A percentile compares a stretch with the other conserved stretches of the same genome.
These are phyloP conservation scores for Callipepla californica DNA, from an alignment of 2,113 vertebrate genomes.

Conservation along the genomic window DNA sequence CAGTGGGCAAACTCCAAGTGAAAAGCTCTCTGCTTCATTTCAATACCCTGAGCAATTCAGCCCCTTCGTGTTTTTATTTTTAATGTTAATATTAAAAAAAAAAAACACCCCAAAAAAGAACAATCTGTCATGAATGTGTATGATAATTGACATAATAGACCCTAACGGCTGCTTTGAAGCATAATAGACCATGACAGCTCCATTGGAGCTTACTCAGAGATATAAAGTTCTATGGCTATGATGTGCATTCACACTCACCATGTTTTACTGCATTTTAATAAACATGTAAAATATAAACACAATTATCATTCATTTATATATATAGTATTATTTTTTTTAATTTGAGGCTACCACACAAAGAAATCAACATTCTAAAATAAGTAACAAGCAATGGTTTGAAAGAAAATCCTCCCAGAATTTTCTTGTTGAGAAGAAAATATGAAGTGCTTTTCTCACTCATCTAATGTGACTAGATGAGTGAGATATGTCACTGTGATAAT, in stretches of 20 bases:
- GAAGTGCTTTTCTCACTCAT: not conserved
- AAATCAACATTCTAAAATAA: not conserved
- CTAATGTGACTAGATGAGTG: not conserved
- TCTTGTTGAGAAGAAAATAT: not conserved
- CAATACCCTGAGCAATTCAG: not conserved
- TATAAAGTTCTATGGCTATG: not conserved
- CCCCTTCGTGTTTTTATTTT: not conserved
- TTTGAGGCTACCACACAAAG: not conserved
- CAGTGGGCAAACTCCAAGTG: not conserved
- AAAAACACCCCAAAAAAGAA: not conserved
- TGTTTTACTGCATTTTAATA: conserved; percentile 5
- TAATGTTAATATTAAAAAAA: not conserved
- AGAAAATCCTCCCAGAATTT: not conserved
- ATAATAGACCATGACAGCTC: conserved; percentile 43
- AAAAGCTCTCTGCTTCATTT: not conserved
- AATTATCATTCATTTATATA: not conserved
- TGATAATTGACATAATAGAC: conserved; percentile 59
- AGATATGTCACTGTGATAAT: rapidly evolving
- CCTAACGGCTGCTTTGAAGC: conserved; percentile 38
- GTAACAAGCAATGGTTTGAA: not conserved
- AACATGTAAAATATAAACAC: not conserved
- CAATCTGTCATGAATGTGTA: conserved; percentile 24
- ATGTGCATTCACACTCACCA: not conserved
- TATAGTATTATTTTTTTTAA: not conserved
- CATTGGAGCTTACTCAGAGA: conserved; percentile 26